Conservation (phyloP, 1,140 invertebrate genomes). For the Drosophila subobscura region DNA sequence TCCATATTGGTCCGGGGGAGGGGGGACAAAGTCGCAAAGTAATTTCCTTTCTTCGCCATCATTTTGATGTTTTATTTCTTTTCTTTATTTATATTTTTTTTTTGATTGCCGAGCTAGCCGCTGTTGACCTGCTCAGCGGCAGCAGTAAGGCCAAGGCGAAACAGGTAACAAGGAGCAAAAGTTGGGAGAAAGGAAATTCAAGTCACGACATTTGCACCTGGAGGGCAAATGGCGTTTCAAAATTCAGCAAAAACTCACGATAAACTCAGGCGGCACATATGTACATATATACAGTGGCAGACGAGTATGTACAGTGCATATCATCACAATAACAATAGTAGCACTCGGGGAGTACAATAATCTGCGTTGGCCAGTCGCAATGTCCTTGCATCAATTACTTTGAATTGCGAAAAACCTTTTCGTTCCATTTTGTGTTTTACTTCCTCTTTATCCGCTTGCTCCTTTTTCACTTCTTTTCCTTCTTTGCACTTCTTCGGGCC, state of each 20-base stretch:
- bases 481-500: background rate
- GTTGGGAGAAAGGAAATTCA: slow-evolving; percentile 54
- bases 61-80: slow-evolving; percentile 1
- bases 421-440: slow-evolving; percentile 1
- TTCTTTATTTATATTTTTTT: slow-evolving; percentile 5
- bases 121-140: slow-evolving; percentile 38
- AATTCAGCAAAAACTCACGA: slow-evolving; percentile 57
- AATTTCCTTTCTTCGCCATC: slow-evolving; percentile 11
- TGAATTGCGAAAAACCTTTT: slow-evolving; percentile 39
- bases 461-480: background rate
- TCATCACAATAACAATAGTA: no score
- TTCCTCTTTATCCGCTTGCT: slow-evolving; percentile 14
- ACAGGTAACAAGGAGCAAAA: slow-evolving; percentile 21
- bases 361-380: slow-evolving; percentile 8
- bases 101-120: slow-evolving; percentile 35
- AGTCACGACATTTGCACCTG: slow-evolving; percentile 69
- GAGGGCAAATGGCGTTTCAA: slow-evolving; percentile 56
- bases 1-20: no score
- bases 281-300: no score
- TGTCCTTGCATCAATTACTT: slow-evolving; percentile 44
- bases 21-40: slow-evolving; percentile 19
- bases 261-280: no score
- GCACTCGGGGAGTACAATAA: no score
- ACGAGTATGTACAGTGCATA: no score
- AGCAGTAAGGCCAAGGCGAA: slow-evolving; percentile 4